Evolutionary conservation across 2,113 vertebrate species (phyloP).

Genomic region (Aptenodytes forsteri): DNA sequence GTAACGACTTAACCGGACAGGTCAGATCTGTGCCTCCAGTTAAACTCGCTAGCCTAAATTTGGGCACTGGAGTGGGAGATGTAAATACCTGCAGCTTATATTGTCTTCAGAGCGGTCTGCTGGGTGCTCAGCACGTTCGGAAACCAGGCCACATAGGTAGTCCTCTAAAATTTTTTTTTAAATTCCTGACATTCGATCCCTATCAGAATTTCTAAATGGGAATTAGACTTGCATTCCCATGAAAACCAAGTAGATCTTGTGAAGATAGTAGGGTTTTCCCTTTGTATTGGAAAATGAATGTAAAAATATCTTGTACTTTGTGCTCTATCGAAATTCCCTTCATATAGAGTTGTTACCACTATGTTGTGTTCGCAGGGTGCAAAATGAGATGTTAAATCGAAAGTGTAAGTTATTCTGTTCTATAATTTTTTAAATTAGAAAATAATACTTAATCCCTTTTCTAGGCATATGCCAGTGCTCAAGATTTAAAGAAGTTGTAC

Average conservation of each 20-base stretch:
- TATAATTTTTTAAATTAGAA: neutral
- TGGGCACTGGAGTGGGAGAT: neutral
- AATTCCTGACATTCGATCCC: neutral
- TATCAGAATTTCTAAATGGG: neutral
- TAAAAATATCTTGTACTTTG: neutral
- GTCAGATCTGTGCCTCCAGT: neutral
- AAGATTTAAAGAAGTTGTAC: neutral
- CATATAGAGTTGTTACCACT: fast-evolving
- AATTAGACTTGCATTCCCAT: neutral
- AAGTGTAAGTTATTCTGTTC: neutral
- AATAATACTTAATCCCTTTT: neutral
- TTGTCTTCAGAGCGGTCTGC: neutral
- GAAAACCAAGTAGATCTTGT: neutral
- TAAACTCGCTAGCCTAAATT: neutral
- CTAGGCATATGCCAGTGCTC: neutral
- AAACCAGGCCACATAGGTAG: neutral
- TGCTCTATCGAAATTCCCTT: neutral
- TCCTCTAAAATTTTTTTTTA: neutral
- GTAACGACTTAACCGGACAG: neutral
- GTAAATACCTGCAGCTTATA: neutral
- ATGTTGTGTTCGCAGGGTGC: neutral
- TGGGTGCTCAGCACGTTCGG: neutral
- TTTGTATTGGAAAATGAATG: neutral
- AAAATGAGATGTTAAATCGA: neutral
- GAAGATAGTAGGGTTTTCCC: neutral